Conservation (phyloP, 1,140 invertebrate species). For the Dinoponera quadriceps region DNA sequence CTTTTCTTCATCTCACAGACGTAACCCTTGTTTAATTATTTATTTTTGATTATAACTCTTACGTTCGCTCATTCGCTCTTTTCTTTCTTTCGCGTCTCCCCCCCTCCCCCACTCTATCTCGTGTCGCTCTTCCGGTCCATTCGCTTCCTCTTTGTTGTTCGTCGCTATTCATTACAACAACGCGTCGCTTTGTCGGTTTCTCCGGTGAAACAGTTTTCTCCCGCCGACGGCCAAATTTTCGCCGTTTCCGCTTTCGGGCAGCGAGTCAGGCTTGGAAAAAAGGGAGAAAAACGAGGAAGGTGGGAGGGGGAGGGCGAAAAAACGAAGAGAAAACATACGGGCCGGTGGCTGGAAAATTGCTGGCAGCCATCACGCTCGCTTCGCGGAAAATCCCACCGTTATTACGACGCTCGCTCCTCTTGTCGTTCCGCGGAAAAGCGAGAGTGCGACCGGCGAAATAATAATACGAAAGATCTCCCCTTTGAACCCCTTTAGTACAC, state of each 20-base stretch:
- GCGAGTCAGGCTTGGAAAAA: not conserved
- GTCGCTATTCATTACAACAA: slow-evolving; percentile 38
- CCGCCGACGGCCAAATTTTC: slow-evolving; percentile 30
- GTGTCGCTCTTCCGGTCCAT: not conserved
- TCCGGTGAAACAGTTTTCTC: slow-evolving; percentile 25
- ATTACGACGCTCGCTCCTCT: slow-evolving; percentile 20
- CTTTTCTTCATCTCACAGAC: not conserved
- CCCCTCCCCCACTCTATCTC: not conserved
- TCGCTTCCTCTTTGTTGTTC: slow-evolving; percentile 13
- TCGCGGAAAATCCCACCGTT: slow-evolving; percentile 39
- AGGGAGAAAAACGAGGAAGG: not conserved
- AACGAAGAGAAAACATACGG: not conserved
- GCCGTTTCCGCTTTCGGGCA: slow-evolving; percentile 19
- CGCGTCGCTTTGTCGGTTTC: slow-evolving; percentile 30
- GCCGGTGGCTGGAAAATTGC: slow-evolving; percentile 44
- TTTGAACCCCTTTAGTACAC: slow-evolving; percentile 21
- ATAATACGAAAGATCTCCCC: slow-evolving; percentile 29
- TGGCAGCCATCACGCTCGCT: slow-evolving; percentile 19
- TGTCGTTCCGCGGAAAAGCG: slow-evolving; percentile 32
- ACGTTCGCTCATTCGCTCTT: not conserved
- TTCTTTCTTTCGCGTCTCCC: not conserved
- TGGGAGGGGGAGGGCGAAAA: too few relatives aligned
- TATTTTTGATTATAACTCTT: not conserved
- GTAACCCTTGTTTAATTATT: not conserved
- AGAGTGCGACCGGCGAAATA: slow-evolving; percentile 35